phyloP scores from a whole-genome alignment of 2,797 vertebrate genomes.

The Malacoraja senta region DNA sequence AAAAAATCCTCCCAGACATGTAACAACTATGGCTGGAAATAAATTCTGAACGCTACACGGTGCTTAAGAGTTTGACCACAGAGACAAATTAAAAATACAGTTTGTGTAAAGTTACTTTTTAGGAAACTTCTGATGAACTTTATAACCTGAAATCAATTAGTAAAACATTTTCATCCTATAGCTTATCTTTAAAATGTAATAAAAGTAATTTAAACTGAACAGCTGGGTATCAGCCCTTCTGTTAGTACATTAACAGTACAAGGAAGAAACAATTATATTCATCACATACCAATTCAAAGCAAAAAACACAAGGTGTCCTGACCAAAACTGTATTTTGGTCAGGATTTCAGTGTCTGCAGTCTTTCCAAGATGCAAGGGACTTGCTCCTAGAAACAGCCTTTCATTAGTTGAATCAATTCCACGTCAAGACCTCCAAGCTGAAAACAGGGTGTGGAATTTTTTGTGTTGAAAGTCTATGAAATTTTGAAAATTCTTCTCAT shows the following conservation, averaged over 20 bases:
- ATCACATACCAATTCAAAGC: no score
- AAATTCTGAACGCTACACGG: background rate
- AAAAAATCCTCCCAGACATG: background rate
- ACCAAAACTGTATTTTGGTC: no score
- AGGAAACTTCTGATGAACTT: background rate
- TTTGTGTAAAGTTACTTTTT: background rate
- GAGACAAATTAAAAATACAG: background rate
- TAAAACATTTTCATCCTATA: conserved; percentile 2
- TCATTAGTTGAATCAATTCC: background rate
- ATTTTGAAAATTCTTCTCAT: conserved; percentile 1
- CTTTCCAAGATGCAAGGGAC: no score
- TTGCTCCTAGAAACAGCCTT: background rate
- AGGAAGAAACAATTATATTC: background rate
- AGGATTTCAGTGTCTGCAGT: no score
- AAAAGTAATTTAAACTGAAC: background rate
- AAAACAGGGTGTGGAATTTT: background rate
- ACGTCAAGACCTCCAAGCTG: background rate
- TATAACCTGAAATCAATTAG: background rate
- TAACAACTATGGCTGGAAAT: background rate
- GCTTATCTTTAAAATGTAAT: background rate
- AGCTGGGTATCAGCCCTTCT: background rate
- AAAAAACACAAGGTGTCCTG: no score
- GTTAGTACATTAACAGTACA: background rate
- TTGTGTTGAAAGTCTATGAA: background rate
- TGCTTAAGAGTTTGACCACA: background rate